Evolutionary conservation across 2,113 vertebrate species (phyloP).

Genomic region (Blennius ocellaris): DNA sequence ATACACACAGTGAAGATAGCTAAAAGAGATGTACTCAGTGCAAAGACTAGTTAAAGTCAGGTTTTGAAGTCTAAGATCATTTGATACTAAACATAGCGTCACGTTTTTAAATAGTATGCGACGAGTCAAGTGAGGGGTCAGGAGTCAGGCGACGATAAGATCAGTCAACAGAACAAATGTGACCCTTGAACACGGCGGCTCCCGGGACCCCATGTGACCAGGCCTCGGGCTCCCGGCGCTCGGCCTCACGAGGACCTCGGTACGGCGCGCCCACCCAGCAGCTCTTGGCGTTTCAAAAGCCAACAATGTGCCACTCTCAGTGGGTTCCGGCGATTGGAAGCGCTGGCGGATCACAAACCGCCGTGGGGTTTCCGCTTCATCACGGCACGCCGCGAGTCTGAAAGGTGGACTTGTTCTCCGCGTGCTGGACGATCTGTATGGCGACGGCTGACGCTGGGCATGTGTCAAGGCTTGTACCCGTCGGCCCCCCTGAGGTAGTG

Average conservation of each 20-base stretch:
- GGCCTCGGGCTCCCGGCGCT: constrained; percentile 17
- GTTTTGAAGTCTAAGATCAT: too few species aligned
- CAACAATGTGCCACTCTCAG: constrained; percentile 23
- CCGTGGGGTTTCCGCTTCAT: neutral
- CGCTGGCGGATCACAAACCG: neutral
- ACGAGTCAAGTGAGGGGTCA: neutral
- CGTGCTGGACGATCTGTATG: neutral
- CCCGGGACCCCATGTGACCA: constrained; percentile 15
- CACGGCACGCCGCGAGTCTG: neutral
- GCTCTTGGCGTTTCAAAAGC: constrained; percentile 7
- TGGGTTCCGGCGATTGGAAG: constrained; percentile 14
- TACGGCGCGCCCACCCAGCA: constrained; percentile 21
- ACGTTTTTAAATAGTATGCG: too few species aligned
- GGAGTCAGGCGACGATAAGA: neutral
- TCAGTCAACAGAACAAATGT: constrained; percentile 35
- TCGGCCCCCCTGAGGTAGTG: neutral
- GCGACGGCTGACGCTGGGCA: constrained; percentile 30
- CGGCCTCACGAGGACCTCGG: neutral
- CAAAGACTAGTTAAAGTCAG: too few species aligned
- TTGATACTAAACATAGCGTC: too few species aligned
- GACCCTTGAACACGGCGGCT: constrained; percentile 13
- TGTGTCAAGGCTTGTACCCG: constrained; percentile 1
- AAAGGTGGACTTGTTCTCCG: constrained; percentile 38
- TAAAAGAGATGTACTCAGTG: too few species aligned
- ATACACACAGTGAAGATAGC: too few species aligned